Evolutionary conservation across 2,797 vertebrate genomes (phyloP).

Genomic region (Avahi laniger): DNA sequence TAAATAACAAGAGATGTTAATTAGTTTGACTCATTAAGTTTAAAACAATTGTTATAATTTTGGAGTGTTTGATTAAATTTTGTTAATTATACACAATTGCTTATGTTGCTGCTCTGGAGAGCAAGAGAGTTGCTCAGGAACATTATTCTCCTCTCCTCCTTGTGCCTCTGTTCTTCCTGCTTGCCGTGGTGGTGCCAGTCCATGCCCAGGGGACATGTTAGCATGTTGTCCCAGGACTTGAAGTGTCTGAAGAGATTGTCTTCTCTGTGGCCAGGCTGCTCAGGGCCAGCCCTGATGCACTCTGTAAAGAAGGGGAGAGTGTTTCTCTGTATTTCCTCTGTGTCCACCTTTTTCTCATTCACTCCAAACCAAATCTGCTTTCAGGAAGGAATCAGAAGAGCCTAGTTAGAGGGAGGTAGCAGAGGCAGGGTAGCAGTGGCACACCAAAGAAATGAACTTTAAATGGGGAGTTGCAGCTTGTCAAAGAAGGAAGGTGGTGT

Average conservation of each 20-base stretch:
- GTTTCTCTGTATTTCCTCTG: background rate
- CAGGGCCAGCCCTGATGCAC: background rate
- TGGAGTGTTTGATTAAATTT: slow-evolving; percentile 49
- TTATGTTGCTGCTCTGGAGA: background rate
- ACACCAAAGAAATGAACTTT: background rate
- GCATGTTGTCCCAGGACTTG: background rate
- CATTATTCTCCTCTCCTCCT: background rate
- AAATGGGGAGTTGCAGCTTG: background rate
- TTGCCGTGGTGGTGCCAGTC: too few relatives aligned
- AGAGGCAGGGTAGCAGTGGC: background rate
- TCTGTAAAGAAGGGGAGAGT: background rate
- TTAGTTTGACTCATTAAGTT: slow-evolving; percentile 60
- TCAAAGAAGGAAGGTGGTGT: background rate
- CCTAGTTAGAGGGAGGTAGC: background rate
- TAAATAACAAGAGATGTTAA: slow-evolving; percentile 64
- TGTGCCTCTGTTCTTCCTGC: background rate
- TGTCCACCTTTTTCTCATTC: background rate
- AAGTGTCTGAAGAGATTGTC: background rate
- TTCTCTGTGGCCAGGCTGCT: background rate
- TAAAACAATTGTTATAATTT: slow-evolving; percentile 60
- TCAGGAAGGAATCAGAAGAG: background rate
- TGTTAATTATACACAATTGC: slow-evolving; percentile 40
- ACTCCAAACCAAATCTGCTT: background rate
- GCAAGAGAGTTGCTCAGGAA: background rate
- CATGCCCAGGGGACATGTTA: background rate